Evolutionary conservation across 1,140 invertebrate genomes (phyloP), one percentile per base, ranked within the genome.

Genomic region (Drosophila quadrilineata): DNA sequence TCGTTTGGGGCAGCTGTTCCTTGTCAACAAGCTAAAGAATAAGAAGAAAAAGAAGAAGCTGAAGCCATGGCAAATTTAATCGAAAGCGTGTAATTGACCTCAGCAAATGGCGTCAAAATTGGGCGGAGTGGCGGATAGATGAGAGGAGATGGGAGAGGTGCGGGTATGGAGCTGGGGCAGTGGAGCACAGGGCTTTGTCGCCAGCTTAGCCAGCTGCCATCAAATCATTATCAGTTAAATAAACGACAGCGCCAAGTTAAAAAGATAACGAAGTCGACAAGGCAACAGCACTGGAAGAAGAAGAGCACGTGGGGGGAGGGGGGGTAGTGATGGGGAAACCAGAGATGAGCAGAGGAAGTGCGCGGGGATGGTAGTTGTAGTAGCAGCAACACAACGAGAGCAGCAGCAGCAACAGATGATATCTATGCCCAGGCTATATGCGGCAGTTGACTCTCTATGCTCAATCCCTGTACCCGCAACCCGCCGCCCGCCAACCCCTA

Each of bases 161-260:
- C 10, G 16, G 35, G 26, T 16, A 5, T 24, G 8, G n/a, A 9
- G 48, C 3, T 0, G 12, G 3, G 16, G 24, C n/a, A 41, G 28
- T 5, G 24, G 16, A 22, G 8, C 10, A 2, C 65, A 38, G 41
- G 65, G 77, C 79, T 84, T 84, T 84, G 77, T 84, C 66, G 73
- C 49, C 77, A 84, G 77, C 77, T 82, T 82, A 82, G 77, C 77
- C 77, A 82, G 75, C 79, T 84, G 79, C 77, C 77, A 84, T 84
- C 77, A 84, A 84, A 84, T 84, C 77, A 84, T 84, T 84, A 84
- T 84, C 77, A 84, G 77, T 84, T 84, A 84, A 84, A 84, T 84
- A 84, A 84, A 84, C 77, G 77, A 84, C 79, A 77, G 77, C 63
- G 77, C 79, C 69, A 84, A 84, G 77, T 84, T 82, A 82, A 82